Percentiles rank a stretch among this genome's conserved stretches.
Evolutionary conservation across 2,797 vertebrate genomes (phyloP).

Genomic region (Hemibagrus guttatus): DNA sequence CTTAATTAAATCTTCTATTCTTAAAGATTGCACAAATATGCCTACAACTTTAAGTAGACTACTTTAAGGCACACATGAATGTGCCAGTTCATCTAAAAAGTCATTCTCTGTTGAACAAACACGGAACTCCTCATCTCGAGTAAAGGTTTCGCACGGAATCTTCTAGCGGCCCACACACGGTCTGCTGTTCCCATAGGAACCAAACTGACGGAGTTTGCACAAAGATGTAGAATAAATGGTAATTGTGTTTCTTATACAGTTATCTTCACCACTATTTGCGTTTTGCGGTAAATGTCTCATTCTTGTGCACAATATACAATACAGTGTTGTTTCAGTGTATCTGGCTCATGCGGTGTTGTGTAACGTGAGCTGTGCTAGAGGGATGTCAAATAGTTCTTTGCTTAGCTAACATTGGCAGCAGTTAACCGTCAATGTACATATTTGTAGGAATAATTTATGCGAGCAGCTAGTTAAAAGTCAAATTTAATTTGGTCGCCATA

Average conservation of each 20-base stretch:
- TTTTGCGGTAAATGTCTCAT: background rate
- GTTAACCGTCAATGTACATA: background rate
- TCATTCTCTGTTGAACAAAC: background rate
- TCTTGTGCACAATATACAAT: background rate
- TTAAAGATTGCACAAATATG: background rate
- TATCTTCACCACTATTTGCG: background rate
- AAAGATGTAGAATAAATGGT: background rate
- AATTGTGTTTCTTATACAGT: background rate
- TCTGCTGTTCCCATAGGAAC: constrained; percentile 59
- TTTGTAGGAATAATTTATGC: background rate
- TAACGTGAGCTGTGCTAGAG: background rate
- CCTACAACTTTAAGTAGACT: background rate
- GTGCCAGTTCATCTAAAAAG: background rate
- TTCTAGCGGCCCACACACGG: background rate
- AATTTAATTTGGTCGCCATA: background rate
- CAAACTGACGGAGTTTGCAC: background rate
- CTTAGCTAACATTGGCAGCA: background rate
- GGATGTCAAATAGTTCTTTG: no score
- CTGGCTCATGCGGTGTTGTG: background rate
- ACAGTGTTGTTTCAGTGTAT: background rate
- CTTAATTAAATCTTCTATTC: background rate
- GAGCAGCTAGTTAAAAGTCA: background rate
- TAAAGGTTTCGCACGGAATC: background rate
- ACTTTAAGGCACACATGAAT: background rate
- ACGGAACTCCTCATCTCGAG: background rate